phyloP scores from a whole-genome alignment of 2,797 vertebrate species.

The Paramormyrops hopkinsi region DNA sequence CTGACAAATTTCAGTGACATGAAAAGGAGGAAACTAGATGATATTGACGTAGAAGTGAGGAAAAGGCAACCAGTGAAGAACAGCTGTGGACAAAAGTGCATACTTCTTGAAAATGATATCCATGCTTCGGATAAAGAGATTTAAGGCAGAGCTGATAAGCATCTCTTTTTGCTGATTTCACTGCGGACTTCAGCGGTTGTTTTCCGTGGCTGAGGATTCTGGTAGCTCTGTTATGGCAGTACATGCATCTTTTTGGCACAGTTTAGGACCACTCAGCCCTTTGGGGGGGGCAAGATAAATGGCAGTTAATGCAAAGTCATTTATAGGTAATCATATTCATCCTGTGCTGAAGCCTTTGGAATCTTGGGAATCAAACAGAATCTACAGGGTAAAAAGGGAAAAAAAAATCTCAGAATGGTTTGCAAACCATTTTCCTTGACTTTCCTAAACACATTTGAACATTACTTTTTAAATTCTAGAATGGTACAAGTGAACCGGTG shows the following conservation, averaged over 20 bases:
- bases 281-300: background rate
- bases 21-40: background rate
- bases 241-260: background rate
- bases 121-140: background rate
- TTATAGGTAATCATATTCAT: background rate
- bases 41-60: background rate
- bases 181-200: background rate
- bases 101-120: background rate
- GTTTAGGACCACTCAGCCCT: background rate
- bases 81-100: background rate
- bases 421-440: background rate
- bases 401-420: background rate
- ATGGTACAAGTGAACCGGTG: background rate
- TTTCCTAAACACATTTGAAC: background rate
- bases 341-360: background rate
- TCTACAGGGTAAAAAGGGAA: background rate
- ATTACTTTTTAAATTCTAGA: background rate
- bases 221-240: background rate
- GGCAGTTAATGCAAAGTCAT: background rate
- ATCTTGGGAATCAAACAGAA: background rate
- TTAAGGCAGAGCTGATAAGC: background rate
- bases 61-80: background rate
- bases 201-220: background rate
- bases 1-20: background rate
- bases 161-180: background rate